Evolutionary conservation across 1,140 invertebrate species (phyloP).

Genomic region (Euura saliciscinereae): DNA sequence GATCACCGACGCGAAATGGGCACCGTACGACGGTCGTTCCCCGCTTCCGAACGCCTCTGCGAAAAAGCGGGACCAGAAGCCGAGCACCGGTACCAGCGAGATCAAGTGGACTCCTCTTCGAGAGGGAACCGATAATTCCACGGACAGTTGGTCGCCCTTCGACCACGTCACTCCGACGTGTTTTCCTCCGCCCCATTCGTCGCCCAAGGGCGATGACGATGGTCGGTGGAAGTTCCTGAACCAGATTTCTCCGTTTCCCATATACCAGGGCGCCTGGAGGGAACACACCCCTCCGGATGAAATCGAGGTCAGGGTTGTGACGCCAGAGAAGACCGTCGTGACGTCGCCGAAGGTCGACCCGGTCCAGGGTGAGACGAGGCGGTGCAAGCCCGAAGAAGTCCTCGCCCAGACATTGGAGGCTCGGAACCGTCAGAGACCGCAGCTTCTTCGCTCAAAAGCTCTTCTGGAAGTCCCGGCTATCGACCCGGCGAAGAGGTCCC

Average conservation of each 20-base stretch:
- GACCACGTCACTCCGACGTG: conserved; percentile 50
- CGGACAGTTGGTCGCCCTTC: conserved; percentile 34
- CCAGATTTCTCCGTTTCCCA: conserved; percentile 51
- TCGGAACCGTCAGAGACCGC: conserved; percentile 42
- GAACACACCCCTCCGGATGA: conserved; percentile 36
- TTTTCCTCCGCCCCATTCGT: conserved; percentile 43
- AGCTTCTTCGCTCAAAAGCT: conserved; percentile 49
- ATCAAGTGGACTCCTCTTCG: conserved; percentile 53
- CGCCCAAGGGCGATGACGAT: conserved; percentile 31
- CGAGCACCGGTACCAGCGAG: conserved; percentile 41
- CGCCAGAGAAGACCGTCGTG: conserved; percentile 46
- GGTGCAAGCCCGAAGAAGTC: conserved; percentile 29
- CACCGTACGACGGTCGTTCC: conserved; percentile 55
- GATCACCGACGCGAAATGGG: conserved; percentile 50
- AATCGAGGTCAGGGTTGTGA: neutral
- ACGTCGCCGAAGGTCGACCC: conserved; percentile 32
- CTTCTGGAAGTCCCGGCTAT: conserved; percentile 46
- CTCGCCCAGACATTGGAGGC: conserved; percentile 23
- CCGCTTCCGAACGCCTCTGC: conserved; percentile 49
- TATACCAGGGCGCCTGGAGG: conserved; percentile 58
- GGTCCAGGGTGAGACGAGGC: conserved; percentile 27
- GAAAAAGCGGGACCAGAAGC: conserved; percentile 49
- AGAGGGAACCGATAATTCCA: conserved; percentile 35
- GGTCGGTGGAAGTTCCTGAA: conserved; percentile 51
- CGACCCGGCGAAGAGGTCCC: conserved; percentile 45